A percentile compares a stretch with the other conserved stretches of the same genome.
These are phyloP conservation scores for Uria aalge DNA, from an alignment of 2,113 vertebrate species.

Conservation along the genomic window DNA sequence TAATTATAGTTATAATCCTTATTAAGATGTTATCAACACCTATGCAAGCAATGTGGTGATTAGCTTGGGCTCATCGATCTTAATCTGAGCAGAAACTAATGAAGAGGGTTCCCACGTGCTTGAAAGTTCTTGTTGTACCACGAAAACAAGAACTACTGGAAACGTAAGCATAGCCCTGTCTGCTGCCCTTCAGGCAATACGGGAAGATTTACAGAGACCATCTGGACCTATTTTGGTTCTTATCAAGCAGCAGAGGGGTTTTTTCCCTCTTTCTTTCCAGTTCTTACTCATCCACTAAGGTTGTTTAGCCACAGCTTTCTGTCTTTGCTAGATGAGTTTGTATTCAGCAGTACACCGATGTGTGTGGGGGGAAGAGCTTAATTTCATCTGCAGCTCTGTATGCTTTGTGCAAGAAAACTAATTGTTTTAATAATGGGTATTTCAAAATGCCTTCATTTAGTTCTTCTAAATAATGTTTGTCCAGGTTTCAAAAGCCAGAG, in stretches of 20 bases:
- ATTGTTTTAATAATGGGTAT: neutral
- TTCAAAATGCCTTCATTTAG: neutral
- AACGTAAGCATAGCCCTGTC: neutral
- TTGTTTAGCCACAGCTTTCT: conserved; percentile 8
- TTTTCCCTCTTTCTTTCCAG: neutral
- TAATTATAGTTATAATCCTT: neutral
- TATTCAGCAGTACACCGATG: neutral
- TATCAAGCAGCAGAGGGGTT: neutral
- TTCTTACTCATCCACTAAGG: conserved; percentile 4
- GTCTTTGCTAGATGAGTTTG: conserved; percentile 18
- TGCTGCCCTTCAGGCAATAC: neutral
- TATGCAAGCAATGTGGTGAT: neutral
- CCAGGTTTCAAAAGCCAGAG: neutral
- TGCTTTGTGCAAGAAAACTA: neutral
- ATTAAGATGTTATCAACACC: neutral
- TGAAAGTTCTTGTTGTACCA: neutral
- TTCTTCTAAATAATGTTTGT: neutral
- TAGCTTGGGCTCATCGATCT: neutral
- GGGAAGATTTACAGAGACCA: neutral
- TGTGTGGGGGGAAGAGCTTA: neutral
- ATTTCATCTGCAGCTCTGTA: neutral
- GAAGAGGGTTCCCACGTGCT: neutral
- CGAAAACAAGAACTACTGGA: neutral
- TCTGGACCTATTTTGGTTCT: conserved; percentile 8
- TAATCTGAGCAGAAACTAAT: neutral